Evolutionary conservation across 2,888 invertebrate genomes (phyloP).

Genomic region (Aproaerema taeniolella): DNA sequence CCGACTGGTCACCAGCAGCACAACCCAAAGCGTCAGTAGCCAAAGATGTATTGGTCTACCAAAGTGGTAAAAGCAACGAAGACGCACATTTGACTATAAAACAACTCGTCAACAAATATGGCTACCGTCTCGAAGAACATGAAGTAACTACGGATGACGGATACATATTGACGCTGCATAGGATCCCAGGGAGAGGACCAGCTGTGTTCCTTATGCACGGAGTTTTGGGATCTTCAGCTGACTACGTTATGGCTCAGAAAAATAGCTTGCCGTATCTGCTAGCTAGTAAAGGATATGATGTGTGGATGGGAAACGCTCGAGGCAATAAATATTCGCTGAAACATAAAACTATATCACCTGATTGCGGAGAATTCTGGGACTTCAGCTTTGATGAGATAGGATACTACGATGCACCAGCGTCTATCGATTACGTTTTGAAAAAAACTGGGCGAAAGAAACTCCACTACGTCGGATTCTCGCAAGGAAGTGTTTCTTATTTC

Average conservation of each 20-base stretch:
- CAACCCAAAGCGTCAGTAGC: too few species aligned
- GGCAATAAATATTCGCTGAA: conserved; percentile 82
- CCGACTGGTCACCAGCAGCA: too few species aligned
- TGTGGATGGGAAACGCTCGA: conserved; percentile 88
- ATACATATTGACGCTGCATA: not conserved
- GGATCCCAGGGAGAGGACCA: not conserved
- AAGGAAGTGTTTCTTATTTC: conserved; percentile 79
- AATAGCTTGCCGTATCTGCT: conserved; percentile 55
- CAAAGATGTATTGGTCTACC: too few species aligned
- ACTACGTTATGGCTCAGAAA: not conserved
- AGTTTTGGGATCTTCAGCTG: not conserved
- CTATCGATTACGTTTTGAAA: conserved; percentile 82
- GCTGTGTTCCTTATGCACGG: not conserved
- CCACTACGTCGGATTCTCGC: conserved; percentile 83
- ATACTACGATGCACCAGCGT: conserved; percentile 85
- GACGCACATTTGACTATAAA: too few species aligned
- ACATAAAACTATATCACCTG: conserved; percentile 60
- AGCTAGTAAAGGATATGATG: conserved; percentile 81
- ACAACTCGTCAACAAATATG: too few species aligned
- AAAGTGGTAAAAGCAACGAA: too few species aligned
- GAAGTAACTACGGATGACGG: not conserved
- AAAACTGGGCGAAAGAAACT: conserved; percentile 65
- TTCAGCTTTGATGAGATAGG: conserved; percentile 91
- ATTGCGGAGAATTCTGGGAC: conserved; percentile 76
- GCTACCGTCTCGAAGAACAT: not conserved